Evolutionary conservation across 2,113 vertebrate genomes (phyloP).

Genomic region (Microcebus murinus): DNA sequence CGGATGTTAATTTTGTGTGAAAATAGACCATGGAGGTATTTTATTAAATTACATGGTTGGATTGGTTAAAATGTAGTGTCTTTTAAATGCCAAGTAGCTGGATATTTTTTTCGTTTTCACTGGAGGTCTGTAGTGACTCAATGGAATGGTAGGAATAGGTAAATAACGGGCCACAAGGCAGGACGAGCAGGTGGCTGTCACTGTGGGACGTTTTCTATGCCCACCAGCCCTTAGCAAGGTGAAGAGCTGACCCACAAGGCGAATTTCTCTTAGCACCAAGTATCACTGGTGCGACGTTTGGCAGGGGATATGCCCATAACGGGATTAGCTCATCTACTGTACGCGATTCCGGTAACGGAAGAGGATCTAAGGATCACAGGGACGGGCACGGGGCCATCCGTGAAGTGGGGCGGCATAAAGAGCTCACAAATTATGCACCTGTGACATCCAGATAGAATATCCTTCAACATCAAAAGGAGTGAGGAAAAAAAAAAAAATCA

Average conservation of each 20-base stretch:
- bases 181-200: neutral
- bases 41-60: neutral
- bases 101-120: neutral
- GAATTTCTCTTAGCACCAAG: neutral
- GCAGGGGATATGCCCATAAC: neutral
- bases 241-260: neutral
- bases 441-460: neutral
- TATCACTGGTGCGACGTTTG: neutral
- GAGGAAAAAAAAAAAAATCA: fast-evolving
- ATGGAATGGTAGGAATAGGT: neutral
- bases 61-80: neutral
- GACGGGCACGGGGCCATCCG: neutral
- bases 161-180: neutral
- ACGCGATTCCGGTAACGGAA: neutral
- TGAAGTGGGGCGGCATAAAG: neutral
- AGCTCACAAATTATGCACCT: neutral
- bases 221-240: slow-evolving; percentile 35
- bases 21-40: neutral
- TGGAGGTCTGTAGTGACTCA: neutral
- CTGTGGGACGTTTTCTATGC: neutral
- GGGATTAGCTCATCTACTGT: neutral
- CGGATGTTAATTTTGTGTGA: neutral
- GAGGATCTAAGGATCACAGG: neutral
- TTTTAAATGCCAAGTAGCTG: neutral
- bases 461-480: neutral